Percentiles rank a stretch among this genome's conserved stretches.
Conservation (phyloP, 2,888 invertebrate genomes). For the Campaea margaritaria region DNA sequence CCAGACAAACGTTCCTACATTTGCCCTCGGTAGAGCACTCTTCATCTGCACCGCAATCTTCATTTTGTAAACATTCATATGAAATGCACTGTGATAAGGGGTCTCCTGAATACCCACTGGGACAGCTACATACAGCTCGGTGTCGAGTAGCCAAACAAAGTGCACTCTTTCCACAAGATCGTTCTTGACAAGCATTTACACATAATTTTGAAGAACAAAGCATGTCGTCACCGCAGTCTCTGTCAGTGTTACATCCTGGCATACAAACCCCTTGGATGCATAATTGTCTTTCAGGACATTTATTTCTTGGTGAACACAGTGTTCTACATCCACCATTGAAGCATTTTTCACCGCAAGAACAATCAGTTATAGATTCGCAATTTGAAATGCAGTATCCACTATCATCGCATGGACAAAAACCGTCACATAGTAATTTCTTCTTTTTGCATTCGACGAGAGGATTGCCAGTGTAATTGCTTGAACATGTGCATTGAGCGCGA, state of each 20-base stretch:
- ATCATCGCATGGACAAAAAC: constrained; percentile 92
- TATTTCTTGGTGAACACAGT: constrained; percentile 88
- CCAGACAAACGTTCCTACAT: constrained; percentile 93
- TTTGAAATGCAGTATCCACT: constrained; percentile 91
- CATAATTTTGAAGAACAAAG: constrained; percentile 89
- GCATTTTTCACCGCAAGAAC: constrained; percentile 93
- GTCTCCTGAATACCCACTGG: constrained; percentile 93
- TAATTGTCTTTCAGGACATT: constrained; percentile 91
- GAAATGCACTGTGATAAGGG: constrained; percentile 90
- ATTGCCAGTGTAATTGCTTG: constrained; percentile 92
- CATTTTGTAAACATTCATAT: constrained; percentile 90
- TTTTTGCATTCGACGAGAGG: constrained; percentile 91
- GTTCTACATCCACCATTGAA: constrained; percentile 89
- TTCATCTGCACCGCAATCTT: constrained; percentile 92
- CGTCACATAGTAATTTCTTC: constrained; percentile 90
- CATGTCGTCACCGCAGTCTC: constrained; percentile 91
- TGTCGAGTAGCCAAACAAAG: constrained; percentile 92
- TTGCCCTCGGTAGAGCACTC: constrained; percentile 88
- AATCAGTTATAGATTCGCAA: constrained; percentile 88
- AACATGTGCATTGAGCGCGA: constrained; percentile 94
- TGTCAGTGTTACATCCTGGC: constrained; percentile 91
- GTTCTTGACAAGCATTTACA: constrained; percentile 88
- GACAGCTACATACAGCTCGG: constrained; percentile 93
- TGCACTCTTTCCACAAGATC: constrained; percentile 92
- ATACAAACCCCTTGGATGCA: constrained; percentile 90